These are phyloP conservation scores for Isichthys henryi DNA, from an alignment of 2,113 vertebrate species.

Conservation along the genomic window DNA sequence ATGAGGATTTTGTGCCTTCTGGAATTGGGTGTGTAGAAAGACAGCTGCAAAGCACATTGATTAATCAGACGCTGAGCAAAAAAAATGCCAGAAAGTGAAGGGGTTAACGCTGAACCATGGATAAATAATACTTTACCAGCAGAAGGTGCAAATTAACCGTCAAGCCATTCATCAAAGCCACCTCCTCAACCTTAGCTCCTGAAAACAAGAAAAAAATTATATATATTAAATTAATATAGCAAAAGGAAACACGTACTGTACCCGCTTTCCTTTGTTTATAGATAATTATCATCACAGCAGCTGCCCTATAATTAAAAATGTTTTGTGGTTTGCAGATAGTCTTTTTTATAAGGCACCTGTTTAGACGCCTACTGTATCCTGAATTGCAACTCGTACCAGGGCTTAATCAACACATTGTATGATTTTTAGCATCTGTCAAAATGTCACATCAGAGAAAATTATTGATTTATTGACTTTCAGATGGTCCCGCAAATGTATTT, in stretches of 20 bases:
- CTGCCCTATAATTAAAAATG: not conserved
- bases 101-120: not conserved
- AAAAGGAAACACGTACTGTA: not conserved
- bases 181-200: conserved; percentile 65
- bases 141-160: conserved; percentile 89
- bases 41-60: conserved; percentile 64
- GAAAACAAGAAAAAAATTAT: conserved; percentile 20
- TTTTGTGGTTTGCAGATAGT: not conserved
- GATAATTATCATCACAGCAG: not conserved
- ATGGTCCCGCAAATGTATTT: not conserved
- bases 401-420: not conserved
- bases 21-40: conserved; percentile 92
- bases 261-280: not conserved
- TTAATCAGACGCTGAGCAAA: not conserved
- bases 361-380: not conserved
- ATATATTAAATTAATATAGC: not conserved
- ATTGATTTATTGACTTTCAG: conserved; percentile 12
- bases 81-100: not conserved
- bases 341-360: conserved; percentile 2
- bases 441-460: not conserved
- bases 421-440: conserved; percentile 10
- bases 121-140: conserved; percentile 60
- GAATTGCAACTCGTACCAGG: not conserved
- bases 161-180: conserved; percentile 83
- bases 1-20: conserved; percentile 82